Evolutionary conservation across 1,140 invertebrate species (phyloP), one percentile per base, ranked within the genome.

Genomic region (Drosophila pectinifera): DNA sequence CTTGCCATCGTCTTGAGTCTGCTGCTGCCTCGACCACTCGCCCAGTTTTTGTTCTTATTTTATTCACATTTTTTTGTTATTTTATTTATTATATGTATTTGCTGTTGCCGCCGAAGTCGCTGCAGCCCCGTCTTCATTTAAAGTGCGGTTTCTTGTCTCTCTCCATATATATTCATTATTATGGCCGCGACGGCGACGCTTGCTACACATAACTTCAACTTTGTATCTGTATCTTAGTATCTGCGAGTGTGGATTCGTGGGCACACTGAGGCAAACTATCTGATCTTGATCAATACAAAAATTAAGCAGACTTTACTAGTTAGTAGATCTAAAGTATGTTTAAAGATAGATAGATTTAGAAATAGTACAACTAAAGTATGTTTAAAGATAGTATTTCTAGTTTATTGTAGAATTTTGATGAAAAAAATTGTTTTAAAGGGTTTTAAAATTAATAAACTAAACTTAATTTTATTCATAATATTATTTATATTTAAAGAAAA

Each of bases 161-260:
- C 76, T 80, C 81, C 85, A 90, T 89, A 90, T 89, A 90, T 90
- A 89, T 90, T 89, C 85, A 89, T 89, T 89, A 90, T 90, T 90
- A 89, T 89, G 80, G 83, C 80, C 69, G 73, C 77, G 53, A 64
- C 85, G 76, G 77, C 78, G 48, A 46, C 79, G 64, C 64, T 51
- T 77, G 73, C 84, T 84, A 82, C 84, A 84, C 80, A 89, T 89
- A 89, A 88, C 76, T 88, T 88, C 84, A 89, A 89, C 84, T 90
- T 89, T 89, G 80, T 88, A 88, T 89, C 84, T 88, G 80, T 82
- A 82, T 81, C 74, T 88, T 88, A 77, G 73, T 89, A 88, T 90
- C 79, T 83, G 46, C 24, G 20, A 73, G 57, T 48, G 68, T 75
- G 49, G 46, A 68, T 72, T 18, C 63, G 49, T 51, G 49, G 18